Conservation (phyloP, 2,113 vertebrate species). For the Atractosteus spatula region DNA sequence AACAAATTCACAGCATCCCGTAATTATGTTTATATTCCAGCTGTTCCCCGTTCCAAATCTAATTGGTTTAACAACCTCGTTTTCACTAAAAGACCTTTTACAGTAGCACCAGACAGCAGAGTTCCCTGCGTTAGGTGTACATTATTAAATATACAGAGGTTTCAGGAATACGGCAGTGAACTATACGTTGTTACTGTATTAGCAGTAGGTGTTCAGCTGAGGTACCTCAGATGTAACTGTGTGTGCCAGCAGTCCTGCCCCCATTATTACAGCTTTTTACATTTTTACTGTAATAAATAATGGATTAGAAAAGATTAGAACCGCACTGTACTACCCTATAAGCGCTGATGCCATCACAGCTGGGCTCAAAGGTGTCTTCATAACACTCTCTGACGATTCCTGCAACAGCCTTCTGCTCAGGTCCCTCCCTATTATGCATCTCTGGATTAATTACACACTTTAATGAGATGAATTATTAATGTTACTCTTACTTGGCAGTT, state of each 20-base stretch:
- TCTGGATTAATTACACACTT: conserved; percentile 98
- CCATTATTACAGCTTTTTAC: conserved; percentile 22
- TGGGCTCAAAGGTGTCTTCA: conserved; percentile 31
- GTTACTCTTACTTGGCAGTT: conserved; percentile 97
- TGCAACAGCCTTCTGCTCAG: conserved; percentile 33
- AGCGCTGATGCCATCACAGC: conserved; percentile 44
- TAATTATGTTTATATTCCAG: too few relatives aligned
- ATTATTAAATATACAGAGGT: too few relatives aligned
- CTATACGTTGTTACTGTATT: conserved; percentile 31
- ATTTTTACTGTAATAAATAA: conserved; percentile 59
- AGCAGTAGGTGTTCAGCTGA: conserved; percentile 40
- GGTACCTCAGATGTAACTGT: conserved; percentile 37
- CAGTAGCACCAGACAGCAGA: too few relatives aligned
- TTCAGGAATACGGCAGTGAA: too few relatives aligned
- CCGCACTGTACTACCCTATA: conserved; percentile 36
- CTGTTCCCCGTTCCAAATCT: too few relatives aligned
- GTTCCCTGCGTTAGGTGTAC: too few relatives aligned
- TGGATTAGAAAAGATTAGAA: conserved; percentile 54
- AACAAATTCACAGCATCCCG: too few relatives aligned
- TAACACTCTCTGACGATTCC: conserved; percentile 5
- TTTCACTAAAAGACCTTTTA: too few relatives aligned
- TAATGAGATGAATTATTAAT: conserved; percentile 99
- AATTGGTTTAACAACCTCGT: too few relatives aligned
- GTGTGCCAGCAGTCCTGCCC: conserved; percentile 35
- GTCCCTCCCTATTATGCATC: conserved; percentile 65